Percentiles rank a stretch among this genome's conserved stretches.
Conservation (phyloP, 37 sponge, comb jelly and placozoan species). For the Ephydatia muelleri region DNA sequence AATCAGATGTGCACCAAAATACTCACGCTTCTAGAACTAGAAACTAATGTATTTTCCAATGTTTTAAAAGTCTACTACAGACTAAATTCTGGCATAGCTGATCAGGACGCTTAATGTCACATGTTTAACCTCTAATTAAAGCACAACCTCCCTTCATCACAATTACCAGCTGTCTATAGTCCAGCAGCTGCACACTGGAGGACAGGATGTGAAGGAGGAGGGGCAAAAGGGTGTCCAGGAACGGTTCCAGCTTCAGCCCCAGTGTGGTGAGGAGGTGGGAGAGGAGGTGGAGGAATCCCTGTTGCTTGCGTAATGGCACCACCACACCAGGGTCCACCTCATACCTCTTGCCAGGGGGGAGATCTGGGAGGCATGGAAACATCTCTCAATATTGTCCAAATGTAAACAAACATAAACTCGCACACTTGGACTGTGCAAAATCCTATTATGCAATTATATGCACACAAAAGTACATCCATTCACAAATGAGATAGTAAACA, state of each 20-base stretch:
- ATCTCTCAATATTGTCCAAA: neutral
- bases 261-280: slow-evolving; percentile 61
- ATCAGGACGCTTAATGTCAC: no score
- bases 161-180: slow-evolving; percentile 34
- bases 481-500: no score
- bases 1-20: no score
- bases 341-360: neutral
- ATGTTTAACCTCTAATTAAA: no score
- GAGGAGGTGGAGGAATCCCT: slow-evolving; percentile 67
- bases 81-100: no score
- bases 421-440: no score
- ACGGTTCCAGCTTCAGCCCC: slow-evolving; percentile 34
- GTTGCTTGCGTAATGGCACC: slow-evolving; percentile 77
- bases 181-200: slow-evolving; percentile 41
- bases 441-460: no score
- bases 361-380: neutral
- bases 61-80: no score
- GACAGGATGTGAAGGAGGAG: slow-evolving; percentile 14
- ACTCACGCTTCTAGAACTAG: no score
- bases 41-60: no score
- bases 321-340: slow-evolving; percentile 24
- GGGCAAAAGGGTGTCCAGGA: slow-evolving; percentile 32
- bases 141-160: neutral
- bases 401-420: neutral
- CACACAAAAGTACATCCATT: no score